A percentile compares a stretch with the other conserved stretches of the same genome.
phyloP scores from a whole-genome alignment of 2,113 vertebrate genomes.

The Mustela nigripes region DNA sequence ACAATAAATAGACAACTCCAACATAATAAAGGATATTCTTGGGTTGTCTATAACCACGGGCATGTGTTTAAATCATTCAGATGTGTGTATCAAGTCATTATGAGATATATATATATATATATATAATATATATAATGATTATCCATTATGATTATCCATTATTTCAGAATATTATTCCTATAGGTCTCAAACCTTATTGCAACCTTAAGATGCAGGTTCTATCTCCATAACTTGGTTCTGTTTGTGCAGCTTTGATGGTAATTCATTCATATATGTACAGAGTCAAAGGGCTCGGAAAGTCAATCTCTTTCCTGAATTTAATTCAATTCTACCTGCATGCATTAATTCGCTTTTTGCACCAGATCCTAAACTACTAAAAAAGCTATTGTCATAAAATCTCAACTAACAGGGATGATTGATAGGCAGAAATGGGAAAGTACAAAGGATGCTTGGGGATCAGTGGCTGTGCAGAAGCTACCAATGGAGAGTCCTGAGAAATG shows the following conservation, averaged over 20 bases:
- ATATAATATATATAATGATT: background rate
- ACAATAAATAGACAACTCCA: background rate
- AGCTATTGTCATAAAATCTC: background rate
- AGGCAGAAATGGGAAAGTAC: background rate
- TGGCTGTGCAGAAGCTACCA: background rate
- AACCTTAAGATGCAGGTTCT: background rate
- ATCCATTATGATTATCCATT: background rate
- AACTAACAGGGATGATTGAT: background rate
- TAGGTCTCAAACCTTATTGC: background rate
- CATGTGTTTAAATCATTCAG: background rate
- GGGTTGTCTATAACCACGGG: background rate
- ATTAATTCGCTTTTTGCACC: background rate
- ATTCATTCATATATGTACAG: background rate
- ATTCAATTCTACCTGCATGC: background rate
- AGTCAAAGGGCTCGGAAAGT: background rate
- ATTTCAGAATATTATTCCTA: background rate
- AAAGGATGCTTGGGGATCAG: background rate
- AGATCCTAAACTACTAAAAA: background rate
- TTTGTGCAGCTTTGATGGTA: background rate
- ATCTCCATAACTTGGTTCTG: background rate
- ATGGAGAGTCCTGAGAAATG: background rate
- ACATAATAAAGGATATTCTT: background rate
- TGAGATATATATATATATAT: background rate
- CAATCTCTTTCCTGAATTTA: background rate
- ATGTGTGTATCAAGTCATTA: background rate